A percentile compares a stretch with the other conserved stretches of the same genome.
Conservation (phyloP, 2,888 invertebrate species). For the Thelaira solivaga region DNA sequence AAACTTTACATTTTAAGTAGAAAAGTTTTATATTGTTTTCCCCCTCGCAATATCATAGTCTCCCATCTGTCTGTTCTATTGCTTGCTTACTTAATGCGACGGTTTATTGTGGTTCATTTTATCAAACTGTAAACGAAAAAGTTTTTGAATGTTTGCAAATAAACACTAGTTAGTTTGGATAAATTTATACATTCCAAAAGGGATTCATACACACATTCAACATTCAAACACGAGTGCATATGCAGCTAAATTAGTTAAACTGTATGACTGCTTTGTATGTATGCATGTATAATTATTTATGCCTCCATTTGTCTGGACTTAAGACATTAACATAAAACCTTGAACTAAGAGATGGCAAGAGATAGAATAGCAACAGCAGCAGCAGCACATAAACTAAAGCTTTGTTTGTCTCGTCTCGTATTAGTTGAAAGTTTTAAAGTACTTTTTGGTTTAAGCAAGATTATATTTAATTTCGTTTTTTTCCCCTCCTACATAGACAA, state of each 20-base stretch:
- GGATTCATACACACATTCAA: no score
- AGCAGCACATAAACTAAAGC: neutral
- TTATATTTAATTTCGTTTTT: neutral
- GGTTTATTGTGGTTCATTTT: constrained; percentile 19
- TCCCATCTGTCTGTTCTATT: neutral
- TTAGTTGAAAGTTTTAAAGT: neutral
- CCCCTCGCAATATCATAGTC: neutral
- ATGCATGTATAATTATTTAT: no score
- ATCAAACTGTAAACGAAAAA: constrained; percentile 44
- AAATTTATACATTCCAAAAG: constrained; percentile 26
- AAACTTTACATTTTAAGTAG: constrained; percentile 73
- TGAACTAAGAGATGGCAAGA: constrained; percentile 5
- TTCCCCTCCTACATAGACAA: no score
- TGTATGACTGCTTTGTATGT: constrained; percentile 2
- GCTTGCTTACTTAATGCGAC: neutral
- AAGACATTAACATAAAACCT: constrained; percentile 51
- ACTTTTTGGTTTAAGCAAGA: neutral
- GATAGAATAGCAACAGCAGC: no score
- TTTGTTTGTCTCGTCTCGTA: neutral
- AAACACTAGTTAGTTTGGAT: constrained; percentile 52
- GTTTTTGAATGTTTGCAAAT: constrained; percentile 51
- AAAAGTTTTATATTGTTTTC: constrained; percentile 66
- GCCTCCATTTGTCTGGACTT: constrained; percentile 44
- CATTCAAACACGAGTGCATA: neutral
- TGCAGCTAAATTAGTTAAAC: constrained; percentile 34